Percentiles rank a stretch among this genome's conserved stretches.
Conservation (phyloP, 53 echinoderm and acorn worm species). For the Zoroaster sp. region DNA sequence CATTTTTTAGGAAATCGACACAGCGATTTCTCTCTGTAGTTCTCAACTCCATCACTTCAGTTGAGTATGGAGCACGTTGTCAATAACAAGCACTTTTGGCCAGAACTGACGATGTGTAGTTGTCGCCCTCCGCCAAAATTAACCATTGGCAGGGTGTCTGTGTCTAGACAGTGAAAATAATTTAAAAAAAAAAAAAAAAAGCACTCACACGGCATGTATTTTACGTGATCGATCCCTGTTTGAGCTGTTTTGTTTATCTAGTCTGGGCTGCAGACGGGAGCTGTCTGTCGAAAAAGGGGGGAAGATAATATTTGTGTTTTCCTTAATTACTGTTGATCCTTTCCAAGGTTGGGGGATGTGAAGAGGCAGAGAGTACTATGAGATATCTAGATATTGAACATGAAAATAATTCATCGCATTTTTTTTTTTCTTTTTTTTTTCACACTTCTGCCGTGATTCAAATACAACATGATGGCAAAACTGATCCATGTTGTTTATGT, state of each 20-base stretch:
- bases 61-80: background rate
- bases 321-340: background rate
- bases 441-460: no score
- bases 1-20: background rate
- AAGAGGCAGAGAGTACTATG: background rate
- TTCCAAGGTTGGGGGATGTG: background rate
- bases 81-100: background rate
- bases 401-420: background rate
- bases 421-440: no score
- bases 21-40: background rate
- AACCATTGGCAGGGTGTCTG: background rate
- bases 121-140: background rate
- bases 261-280: slow-evolving; percentile 11
- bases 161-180: background rate
- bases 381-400: background rate
- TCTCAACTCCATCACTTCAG: background rate
- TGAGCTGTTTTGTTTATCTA: slow-evolving; percentile 29
- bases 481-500: no score
- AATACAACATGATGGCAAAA: no score
- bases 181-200: no score
- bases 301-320: background rate
- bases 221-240: background rate
- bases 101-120: background rate
- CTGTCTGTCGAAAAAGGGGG: background rate
- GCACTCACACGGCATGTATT: background rate